A percentile compares a stretch with the other conserved stretches of the same genome.
Evolutionary conservation across 1,140 invertebrate genomes (phyloP).

Genomic region (Drosophila melanica): DNA sequence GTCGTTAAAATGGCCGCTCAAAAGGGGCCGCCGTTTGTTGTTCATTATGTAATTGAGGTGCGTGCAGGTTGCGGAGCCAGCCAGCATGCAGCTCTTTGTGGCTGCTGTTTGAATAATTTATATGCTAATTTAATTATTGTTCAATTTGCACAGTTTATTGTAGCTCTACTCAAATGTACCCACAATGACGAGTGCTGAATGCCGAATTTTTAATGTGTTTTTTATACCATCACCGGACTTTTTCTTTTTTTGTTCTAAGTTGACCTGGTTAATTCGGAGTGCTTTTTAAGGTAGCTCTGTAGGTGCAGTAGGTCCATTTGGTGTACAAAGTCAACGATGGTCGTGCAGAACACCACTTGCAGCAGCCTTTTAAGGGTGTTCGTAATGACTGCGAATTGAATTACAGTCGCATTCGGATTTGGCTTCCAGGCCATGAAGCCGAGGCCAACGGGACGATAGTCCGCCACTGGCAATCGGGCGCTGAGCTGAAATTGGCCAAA

Average conservation of each 20-base stretch:
- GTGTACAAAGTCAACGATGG: constrained; percentile 31
- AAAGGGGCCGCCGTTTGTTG: constrained; percentile 46
- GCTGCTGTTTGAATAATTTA: constrained; percentile 70
- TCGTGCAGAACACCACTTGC: constrained; percentile 19
- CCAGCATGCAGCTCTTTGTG: constrained; percentile 36
- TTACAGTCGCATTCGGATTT: neutral
- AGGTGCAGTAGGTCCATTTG: constrained; percentile 35
- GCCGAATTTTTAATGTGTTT: constrained; percentile 31
- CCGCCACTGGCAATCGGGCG: constrained; percentile 1
- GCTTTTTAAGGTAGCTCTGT: constrained; percentile 9
- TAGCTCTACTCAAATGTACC: constrained; percentile 29
- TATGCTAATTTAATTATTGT: constrained; percentile 77
- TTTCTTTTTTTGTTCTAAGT: no score
- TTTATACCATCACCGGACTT: neutral
- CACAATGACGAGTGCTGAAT: constrained; percentile 1
- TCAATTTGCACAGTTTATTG: constrained; percentile 69
- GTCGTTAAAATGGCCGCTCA: constrained; percentile 58
- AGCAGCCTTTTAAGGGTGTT: constrained; percentile 30
- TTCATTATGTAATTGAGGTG: constrained; percentile 79
- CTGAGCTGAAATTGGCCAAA: constrained; percentile 1
- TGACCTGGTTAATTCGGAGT: neutral
- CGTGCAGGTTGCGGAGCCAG: constrained; percentile 33
- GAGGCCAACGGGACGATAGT: constrained; percentile 1
- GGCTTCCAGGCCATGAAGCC: constrained; percentile 15
- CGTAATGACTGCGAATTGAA: constrained; percentile 6